These are phyloP conservation scores for Hippasteria phrygiana DNA, from an alignment of 53 echinoderm and acorn worm genomes.

Conservation along the genomic window DNA sequence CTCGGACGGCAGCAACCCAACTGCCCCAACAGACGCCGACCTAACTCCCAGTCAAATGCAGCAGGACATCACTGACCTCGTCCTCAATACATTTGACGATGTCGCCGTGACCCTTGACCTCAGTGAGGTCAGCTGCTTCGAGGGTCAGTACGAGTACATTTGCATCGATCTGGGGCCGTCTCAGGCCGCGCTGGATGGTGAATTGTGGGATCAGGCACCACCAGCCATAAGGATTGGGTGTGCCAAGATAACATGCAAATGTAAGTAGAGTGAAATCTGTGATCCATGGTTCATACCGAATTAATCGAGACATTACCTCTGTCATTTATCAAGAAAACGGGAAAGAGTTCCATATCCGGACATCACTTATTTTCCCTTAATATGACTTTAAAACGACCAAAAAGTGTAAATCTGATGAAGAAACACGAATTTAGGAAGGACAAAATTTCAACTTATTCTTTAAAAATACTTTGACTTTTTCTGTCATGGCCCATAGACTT, in stretches of 20 bases:
- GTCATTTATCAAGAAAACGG: no score
- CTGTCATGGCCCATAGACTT: no score
- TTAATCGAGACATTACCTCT: no score
- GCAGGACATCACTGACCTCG: conserved; percentile 45
- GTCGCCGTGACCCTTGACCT: conserved; percentile 46
- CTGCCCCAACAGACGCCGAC: conserved; percentile 1
- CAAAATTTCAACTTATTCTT: no score
- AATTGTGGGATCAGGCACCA: conserved; percentile 49
- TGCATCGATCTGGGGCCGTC: conserved; percentile 67
- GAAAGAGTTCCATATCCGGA: no score
- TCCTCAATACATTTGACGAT: conserved; percentile 42
- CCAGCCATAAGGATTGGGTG: conserved; percentile 57
- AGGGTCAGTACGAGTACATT: conserved; percentile 49
- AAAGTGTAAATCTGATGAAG: no score
- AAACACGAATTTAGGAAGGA: no score
- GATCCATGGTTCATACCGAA: not conserved
- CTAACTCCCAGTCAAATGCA: conserved; percentile 28
- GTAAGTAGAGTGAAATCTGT: conserved; percentile 5
- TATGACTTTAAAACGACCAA: no score
- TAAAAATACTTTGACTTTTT: no score
- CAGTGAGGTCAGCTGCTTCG: conserved; percentile 33
- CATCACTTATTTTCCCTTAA: no score
- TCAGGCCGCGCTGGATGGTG: conserved; percentile 24
- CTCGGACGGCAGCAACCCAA: conserved; percentile 48
- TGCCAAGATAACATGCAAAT: conserved; percentile 51